Conservation (phyloP, 2,797 vertebrate genomes). For the Oreochromis grahami region DNA sequence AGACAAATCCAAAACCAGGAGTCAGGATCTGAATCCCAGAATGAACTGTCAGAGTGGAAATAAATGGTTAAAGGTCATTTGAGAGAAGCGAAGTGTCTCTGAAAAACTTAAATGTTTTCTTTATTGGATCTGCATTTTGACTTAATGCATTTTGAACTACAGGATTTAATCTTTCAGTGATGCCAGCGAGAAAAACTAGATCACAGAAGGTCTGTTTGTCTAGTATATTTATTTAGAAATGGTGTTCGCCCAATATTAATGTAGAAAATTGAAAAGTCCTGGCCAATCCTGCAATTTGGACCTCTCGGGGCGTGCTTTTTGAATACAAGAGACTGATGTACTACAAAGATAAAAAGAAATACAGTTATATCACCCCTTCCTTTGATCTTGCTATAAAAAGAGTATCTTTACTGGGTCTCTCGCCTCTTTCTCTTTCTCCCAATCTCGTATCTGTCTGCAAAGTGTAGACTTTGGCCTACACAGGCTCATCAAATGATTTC, state of each 20-base stretch:
- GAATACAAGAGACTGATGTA: background rate
- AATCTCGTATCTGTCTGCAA: background rate
- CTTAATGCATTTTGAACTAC: background rate
- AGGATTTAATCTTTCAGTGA: background rate
- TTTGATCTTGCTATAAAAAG: background rate
- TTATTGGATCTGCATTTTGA: background rate
- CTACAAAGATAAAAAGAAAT: background rate
- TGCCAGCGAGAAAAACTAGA: background rate
- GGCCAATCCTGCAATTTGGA: background rate
- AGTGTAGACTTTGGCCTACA: background rate
- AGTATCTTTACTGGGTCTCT: background rate
- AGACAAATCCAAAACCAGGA: background rate
- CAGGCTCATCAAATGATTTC: background rate
- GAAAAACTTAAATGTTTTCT: background rate
- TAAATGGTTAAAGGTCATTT: background rate
- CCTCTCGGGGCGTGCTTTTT: background rate
- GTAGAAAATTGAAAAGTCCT: background rate
- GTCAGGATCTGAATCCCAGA: background rate
- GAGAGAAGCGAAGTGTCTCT: background rate
- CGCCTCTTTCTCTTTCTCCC: background rate
- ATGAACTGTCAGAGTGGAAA: background rate
- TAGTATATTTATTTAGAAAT: background rate
- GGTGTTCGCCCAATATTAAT: background rate
- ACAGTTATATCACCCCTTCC: background rate
- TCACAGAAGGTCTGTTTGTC: background rate